Evolutionary conservation across 2,113 vertebrate species (phyloP).

Genomic region (Pterophyllum scalare): DNA sequence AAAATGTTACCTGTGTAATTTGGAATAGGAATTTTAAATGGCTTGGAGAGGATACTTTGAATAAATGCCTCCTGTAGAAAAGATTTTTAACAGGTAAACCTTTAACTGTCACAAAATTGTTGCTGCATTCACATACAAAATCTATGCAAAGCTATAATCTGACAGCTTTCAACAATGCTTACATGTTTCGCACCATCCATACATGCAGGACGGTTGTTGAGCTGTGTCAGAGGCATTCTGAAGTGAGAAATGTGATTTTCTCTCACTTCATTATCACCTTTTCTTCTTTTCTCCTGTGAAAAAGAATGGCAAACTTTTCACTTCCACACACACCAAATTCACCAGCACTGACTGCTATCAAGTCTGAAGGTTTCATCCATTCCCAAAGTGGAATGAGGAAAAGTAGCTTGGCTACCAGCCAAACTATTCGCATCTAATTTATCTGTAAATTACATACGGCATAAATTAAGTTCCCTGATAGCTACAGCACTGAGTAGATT

Average conservation of each 20-base stretch:
- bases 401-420: no score
- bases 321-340: background rate
- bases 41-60: conserved; percentile 93
- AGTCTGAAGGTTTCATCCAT: background rate
- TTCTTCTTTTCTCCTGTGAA: conserved; percentile 83
- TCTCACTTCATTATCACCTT: conserved; percentile 52
- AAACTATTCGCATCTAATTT: no score
- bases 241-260: conserved; percentile 84
- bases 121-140: background rate
- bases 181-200: conserved; percentile 89
- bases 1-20: conserved; percentile 91
- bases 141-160: background rate
- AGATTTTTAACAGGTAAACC: background rate
- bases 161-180: conserved; percentile 58
- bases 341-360: background rate
- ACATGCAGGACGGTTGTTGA: conserved; percentile 81
- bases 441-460: no score
- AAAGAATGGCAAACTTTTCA: background rate
- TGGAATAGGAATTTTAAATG: conserved; percentile 95
- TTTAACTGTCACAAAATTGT: rapidly evolving
- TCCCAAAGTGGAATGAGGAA: background rate
- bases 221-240: conserved; percentile 86
- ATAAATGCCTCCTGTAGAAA: conserved; percentile 92
- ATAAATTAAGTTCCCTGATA: no score
- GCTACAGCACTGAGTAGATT: no score